Evolutionary conservation across 2,113 vertebrate genomes (phyloP).

Genomic region (Prietella phreatophila): DNA sequence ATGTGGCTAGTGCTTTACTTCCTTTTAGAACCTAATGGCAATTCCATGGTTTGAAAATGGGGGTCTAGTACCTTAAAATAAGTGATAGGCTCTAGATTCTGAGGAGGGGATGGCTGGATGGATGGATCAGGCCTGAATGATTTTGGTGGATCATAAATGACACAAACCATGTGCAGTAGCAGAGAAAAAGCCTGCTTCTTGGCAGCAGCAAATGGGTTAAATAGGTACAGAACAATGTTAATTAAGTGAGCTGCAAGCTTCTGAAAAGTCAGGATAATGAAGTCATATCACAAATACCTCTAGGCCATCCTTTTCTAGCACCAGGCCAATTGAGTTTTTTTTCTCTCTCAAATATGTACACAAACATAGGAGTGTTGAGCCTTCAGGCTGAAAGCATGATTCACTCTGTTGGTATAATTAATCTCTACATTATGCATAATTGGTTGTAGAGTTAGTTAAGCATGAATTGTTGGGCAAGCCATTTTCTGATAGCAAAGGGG

Average conservation of each 20-base stretch:
- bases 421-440: slow-evolving; percentile 39
- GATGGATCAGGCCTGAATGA: not conserved
- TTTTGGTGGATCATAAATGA: not conserved
- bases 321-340: not conserved
- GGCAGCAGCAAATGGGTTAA: not conserved
- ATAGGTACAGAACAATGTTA: slow-evolving; percentile 7
- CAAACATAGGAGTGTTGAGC: slow-evolving; percentile 3
- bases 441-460: slow-evolving; percentile 40
- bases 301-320: slow-evolving; percentile 5
- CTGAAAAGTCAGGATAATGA: slow-evolving; percentile 14
- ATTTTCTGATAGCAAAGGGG: slow-evolving; percentile 38
- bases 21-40: not conserved
- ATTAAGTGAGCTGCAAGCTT: not conserved
- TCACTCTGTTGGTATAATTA: slow-evolving; percentile 48
- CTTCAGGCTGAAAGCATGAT: slow-evolving; percentile 47
- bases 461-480: slow-evolving; percentile 37
- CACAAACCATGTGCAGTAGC: not conserved
- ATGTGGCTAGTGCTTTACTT: not conserved
- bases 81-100: not conserved
- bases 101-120: not conserved
- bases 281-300: slow-evolving; percentile 1
- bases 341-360: not conserved
- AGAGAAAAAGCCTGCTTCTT: not conserved
- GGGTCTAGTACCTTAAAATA: not conserved
- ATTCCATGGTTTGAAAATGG: not conserved